A percentile compares a stretch with the other conserved stretches of the same genome.
Evolutionary conservation across 2,113 vertebrate species (phyloP).

Genomic region (Recurvirostra avosetta): DNA sequence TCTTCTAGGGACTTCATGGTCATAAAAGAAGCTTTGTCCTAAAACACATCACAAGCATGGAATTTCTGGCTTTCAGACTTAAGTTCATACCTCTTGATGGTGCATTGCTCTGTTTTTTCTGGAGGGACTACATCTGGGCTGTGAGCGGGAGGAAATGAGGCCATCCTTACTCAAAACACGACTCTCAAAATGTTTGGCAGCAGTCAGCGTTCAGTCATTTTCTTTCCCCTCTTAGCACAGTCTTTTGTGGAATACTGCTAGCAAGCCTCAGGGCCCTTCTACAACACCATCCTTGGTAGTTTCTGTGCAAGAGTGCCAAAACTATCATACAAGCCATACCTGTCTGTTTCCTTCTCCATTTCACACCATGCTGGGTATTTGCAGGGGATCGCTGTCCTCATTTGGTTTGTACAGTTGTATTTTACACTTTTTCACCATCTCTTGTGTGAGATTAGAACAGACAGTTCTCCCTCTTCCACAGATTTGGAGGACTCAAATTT

Average conservation of each 20-base stretch:
- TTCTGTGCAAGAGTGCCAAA: background rate
- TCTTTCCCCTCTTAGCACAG: background rate
- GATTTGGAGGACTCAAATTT: background rate
- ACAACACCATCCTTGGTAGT: background rate
- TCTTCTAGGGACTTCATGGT: background rate
- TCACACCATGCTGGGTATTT: background rate
- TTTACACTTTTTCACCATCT: background rate
- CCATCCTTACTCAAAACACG: slow-evolving; percentile 21
- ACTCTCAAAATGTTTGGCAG: slow-evolving; percentile 15
- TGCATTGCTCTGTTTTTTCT: slow-evolving; percentile 43
- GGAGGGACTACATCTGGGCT: slow-evolving; percentile 35
- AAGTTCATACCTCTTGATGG: background rate
- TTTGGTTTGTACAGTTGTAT: background rate
- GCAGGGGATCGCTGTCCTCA: background rate
- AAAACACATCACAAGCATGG: background rate
- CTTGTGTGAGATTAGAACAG: background rate
- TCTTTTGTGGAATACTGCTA: background rate
- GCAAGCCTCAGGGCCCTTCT: background rate
- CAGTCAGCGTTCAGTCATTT: background rate
- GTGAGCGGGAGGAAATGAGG: slow-evolving; percentile 39
- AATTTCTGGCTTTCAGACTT: slow-evolving; percentile 9
- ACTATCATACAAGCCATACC: background rate
- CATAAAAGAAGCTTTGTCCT: background rate
- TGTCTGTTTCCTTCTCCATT: background rate
- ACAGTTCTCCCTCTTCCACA: background rate